Evolutionary conservation across 2,888 invertebrate genomes (phyloP), one percentile per base, ranked within the genome.

Genomic region (Tiliacea aurago): DNA sequence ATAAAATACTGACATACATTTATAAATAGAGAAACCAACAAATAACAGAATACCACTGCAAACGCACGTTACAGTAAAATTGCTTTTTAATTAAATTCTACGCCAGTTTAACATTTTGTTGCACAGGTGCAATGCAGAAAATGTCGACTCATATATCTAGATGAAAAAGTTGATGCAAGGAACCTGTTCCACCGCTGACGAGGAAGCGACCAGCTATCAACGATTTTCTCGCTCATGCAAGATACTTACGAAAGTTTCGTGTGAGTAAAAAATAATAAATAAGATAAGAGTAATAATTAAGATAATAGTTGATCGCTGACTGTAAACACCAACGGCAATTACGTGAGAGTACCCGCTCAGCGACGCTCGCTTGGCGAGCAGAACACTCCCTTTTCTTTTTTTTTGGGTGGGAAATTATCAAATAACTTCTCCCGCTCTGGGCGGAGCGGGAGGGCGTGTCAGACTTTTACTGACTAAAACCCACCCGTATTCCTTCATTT

Each of bases 81-180:
- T 76, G 65, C 51, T 70, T 79, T 76, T 37, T 65, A 81, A 81
- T 76, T 76, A 43, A 70, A 66, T 81, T 66, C 1, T 20, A 45
- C n/a, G 23, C 28, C 33, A 67, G n/a, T 64, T 73, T 80, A 64
- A 59, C 49, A 67, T 80, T 63, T 64, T 61, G 28, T 62, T 18
- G 5, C 4, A 45, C 55, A 62, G 45, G 33, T 70, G 45, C 45
- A 65, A 43, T 37, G 23, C 18, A 45, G 33, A 49, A 65, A 45
- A 58, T 47, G 1, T 10, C 20, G 9, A 43, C 11, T 47, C 13
- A 28, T 45, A 73, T 10, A 53, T 3, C 5, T 41, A 15, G 47
- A 49, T n/a, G 11, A 45, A 28, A 73, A 20, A 23, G 18, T 13
- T 45, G 7, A 55, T 37, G 2, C 45, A 13, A 20, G 43, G 18